Base-by-base conservation (phyloP, 2,113 vertebrate genomes). In the Ctenodactylus gundi region DNA sequence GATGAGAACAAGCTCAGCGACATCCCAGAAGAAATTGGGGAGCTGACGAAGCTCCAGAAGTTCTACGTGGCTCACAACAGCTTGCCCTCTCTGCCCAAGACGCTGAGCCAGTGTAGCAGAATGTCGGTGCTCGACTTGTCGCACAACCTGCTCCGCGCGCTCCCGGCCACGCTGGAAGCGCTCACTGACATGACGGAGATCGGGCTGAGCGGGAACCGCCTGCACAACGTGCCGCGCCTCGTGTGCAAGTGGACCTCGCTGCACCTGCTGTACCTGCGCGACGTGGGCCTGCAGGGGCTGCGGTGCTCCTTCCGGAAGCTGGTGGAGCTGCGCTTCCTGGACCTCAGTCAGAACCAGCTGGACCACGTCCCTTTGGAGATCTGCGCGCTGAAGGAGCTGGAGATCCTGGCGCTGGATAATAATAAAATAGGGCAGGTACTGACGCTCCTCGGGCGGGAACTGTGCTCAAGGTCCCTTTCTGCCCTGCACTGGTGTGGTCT, bases 381-480 rank as follows among this genome's bases (percentile, higher is more conserved):
- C 64, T 94, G 94, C 25, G 11, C 67, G 1, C 84, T 98, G 75
- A 95, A 64, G 95, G 96, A 97, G 29, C 73, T 98, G 80, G 96
- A 98, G 60, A 39, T 97, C 18, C 85, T 98, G 64, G 94, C 94
- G 1, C 85, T 98, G 85, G 98, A 97, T 73, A 98, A 98, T 58
- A 98, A 97, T 75, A 95, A 94, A 77, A 93, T 98, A 81, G 23
- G 44, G 49, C 83, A 98, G 98, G 97, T 98, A 98, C 84, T 31
- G 85, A 49, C 27, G 62, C 58, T 34, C 46, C n/a, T n/a, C n/a
- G n/a, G n/a, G n/a, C n/a, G n/a, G n/a, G n/a, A n/a, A n/a, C n/a
- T n/a, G n/a, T n/a, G n/a, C 12, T 27, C 44, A 2, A 1, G n/a
- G 25, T 25, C 29, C 27, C 29, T 58, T 25, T 27, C 46, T 6